A percentile compares a stretch with the other conserved stretches of the same genome.
These are phyloP conservation scores for Parapsyche elsis DNA, from an alignment of 1,140 invertebrate species.

Conservation along the genomic window DNA sequence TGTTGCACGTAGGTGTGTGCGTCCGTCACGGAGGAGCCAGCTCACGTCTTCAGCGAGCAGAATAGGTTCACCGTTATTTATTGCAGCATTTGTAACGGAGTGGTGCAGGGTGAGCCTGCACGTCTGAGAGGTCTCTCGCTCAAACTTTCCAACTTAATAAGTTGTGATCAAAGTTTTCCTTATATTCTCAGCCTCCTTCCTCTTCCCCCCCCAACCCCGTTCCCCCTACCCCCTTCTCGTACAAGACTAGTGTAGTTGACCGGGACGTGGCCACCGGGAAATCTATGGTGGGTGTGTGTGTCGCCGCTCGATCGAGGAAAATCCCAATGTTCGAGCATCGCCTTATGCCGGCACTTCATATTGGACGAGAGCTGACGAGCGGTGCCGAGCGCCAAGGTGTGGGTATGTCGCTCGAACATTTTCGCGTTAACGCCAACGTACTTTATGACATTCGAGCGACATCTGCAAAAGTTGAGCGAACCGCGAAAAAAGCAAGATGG, in stretches of 20 bases:
- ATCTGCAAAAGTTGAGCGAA: no score
- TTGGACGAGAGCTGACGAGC: no score
- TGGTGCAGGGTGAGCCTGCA: neutral
- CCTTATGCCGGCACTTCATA: neutral
- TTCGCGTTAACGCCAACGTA: no score
- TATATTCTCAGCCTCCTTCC: conserved; percentile 29
- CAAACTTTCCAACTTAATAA: conserved; percentile 48
- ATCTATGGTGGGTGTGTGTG: conserved; percentile 31
- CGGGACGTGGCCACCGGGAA: conserved; percentile 36
- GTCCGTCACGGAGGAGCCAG: neutral
- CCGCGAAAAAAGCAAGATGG: no score
- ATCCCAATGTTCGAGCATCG: neutral
- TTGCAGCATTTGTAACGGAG: conserved; percentile 41
- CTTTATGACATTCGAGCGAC: no score
- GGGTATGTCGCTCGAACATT: no score
- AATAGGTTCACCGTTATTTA: conserved; percentile 36
- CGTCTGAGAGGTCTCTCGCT: neutral
- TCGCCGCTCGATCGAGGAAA: neutral
- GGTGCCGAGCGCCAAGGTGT: no score
- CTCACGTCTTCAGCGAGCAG: conserved; percentile 30
- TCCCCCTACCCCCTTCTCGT: no score
- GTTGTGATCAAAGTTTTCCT: conserved; percentile 46
- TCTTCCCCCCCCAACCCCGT: no score
- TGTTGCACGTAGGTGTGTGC: neutral
- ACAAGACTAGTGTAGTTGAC: conserved; percentile 35